A percentile compares a stretch with the other conserved stretches of the same genome.
phyloP scores from a whole-genome alignment of 2,888 invertebrate genomes.

The Scaptomyza flava region DNA sequence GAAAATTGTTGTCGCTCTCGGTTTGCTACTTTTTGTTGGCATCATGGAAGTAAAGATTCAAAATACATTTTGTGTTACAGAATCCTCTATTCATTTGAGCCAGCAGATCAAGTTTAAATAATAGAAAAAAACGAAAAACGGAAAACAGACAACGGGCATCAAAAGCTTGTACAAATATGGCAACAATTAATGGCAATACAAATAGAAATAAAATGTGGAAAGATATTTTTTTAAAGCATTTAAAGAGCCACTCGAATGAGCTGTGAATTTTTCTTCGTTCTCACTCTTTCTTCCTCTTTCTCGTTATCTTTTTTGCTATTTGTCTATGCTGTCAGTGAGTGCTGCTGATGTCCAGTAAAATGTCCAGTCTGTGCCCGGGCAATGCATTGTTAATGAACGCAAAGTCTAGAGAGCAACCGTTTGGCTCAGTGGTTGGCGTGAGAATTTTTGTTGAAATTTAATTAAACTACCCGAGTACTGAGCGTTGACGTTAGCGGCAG shows the following conservation, averaged over 20 bases:
- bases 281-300: background rate
- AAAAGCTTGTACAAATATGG: constrained; percentile 17
- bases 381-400: constrained; percentile 69
- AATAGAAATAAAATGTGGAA: constrained; percentile 14
- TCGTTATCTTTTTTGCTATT: background rate
- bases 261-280: constrained; percentile 14
- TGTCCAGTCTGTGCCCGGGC: constrained; percentile 14
- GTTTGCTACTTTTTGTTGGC: no score
- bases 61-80: constrained; percentile 12
- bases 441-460: constrained; percentile 60
- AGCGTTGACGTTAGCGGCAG: background rate
- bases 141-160: constrained; percentile 2
- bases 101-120: constrained; percentile 15
- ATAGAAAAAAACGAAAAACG: background rate
- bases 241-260: constrained; percentile 39
- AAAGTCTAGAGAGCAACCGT: constrained; percentile 33
- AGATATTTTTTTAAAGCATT: constrained; percentile 28
- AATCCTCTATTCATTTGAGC: constrained; percentile 37
- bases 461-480: constrained; percentile 55
- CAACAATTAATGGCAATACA: constrained; percentile 15
- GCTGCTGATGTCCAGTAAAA: constrained; percentile 3
- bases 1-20: no score
- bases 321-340: constrained; percentile 2
- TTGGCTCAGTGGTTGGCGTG: constrained; percentile 27
- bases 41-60: background rate